A percentile compares a stretch with the other conserved stretches of the same genome.
Evolutionary conservation across 2,113 vertebrate genomes (phyloP).

Genomic region (Pelvicachromis taeniatus): DNA sequence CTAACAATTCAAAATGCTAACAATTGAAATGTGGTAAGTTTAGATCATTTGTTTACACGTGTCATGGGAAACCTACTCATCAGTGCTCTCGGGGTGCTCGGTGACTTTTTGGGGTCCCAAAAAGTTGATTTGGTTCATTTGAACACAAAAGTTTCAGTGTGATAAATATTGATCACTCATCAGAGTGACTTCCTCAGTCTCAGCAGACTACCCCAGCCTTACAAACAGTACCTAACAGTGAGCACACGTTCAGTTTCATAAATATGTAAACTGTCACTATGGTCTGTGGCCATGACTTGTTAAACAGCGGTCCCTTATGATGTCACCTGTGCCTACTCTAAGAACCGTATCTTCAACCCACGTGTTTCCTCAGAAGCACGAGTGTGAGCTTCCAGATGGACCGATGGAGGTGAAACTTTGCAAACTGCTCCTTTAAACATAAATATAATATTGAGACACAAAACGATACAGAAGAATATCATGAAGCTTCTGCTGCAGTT

Average conservation of each 20-base stretch:
- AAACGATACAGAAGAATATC: not conserved
- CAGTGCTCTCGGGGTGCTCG: not conserved
- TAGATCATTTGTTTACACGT: fast-evolving
- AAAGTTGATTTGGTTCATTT: too few species aligned
- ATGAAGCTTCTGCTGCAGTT: fast-evolving
- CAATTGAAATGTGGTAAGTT: not conserved
- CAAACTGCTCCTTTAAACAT: not conserved
- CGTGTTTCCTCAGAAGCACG: not conserved
- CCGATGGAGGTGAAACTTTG: fast-evolving
- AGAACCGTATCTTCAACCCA: not conserved
- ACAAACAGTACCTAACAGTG: not conserved
- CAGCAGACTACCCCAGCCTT: too few species aligned
- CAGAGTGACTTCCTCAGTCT: too few species aligned
- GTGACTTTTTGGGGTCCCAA: too few species aligned
- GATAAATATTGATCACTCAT: too few species aligned
- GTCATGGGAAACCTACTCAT: fast-evolving
- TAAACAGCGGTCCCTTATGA: not conserved
- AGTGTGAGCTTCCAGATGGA: fast-evolving
- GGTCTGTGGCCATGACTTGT: too few species aligned
- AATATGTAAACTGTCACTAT: not conserved
- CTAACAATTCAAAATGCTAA: not conserved
- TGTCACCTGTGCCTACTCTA: not conserved
- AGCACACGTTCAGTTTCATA: not conserved
- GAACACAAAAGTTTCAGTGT: too few species aligned
- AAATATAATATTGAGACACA: not conserved